Evolutionary conservation across 2,888 invertebrate genomes (phyloP).

Genomic region (Sussaba pulchella): DNA sequence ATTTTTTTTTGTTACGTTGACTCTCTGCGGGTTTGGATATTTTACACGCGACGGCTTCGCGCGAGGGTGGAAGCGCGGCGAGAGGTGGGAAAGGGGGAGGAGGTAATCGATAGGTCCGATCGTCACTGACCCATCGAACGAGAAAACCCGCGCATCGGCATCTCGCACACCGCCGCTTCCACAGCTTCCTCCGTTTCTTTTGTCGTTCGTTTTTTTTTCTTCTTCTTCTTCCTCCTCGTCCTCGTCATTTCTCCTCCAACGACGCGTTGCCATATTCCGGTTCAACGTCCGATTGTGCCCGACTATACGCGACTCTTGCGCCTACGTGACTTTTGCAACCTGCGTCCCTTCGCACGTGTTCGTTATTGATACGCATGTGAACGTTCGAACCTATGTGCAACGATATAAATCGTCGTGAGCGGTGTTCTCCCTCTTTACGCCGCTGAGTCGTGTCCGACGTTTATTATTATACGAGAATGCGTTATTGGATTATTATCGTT

Average conservation of each 20-base stretch:
- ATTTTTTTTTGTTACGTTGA: not conserved
- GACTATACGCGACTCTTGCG: no score
- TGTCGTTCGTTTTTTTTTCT: not conserved
- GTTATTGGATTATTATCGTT: no score
- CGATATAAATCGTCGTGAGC: no score
- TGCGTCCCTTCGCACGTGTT: no score
- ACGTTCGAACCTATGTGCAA: no score
- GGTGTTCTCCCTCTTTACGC: no score
- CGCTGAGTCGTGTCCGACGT: no score
- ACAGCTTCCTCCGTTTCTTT: not conserved
- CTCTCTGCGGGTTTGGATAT: not conserved
- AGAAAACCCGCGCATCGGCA: not conserved
- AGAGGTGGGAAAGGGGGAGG: not conserved
- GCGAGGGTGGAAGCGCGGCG: no score
- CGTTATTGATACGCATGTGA: no score
- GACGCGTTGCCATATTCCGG: not conserved
- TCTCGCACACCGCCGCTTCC: no score
- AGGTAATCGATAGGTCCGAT: slow-evolving; percentile 7
- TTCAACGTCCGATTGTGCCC: slow-evolving; percentile 7
- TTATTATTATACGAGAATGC: no score
- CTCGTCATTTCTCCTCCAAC: not conserved
- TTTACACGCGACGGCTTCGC: not conserved
- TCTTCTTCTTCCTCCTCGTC: not conserved
- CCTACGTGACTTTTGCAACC: no score
- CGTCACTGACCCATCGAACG: slow-evolving; percentile 1